A percentile compares a stretch with the other conserved stretches of the same genome.
These are phyloP conservation scores for Indicator indicator DNA, from an alignment of 2,113 vertebrate species.

Conservation along the genomic window DNA sequence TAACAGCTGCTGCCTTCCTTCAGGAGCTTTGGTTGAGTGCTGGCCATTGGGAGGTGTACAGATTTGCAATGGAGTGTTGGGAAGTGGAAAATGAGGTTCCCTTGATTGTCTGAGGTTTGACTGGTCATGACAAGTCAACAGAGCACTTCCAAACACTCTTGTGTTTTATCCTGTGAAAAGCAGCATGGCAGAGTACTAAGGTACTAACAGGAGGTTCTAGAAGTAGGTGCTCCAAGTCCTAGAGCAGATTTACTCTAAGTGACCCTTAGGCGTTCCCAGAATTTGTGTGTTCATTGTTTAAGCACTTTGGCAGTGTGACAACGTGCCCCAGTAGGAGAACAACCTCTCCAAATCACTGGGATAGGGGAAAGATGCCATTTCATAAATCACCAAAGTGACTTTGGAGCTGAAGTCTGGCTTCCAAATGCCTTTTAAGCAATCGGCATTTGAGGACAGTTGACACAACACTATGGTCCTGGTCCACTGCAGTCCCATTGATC, in stretches of 20 bases:
- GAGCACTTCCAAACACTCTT: accelerated
- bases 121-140: not conserved
- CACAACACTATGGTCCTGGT: no score
- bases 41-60: not conserved
- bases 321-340: accelerated
- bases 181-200: not conserved
- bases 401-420: not conserved
- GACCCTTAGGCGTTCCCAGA: not conserved
- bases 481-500: not conserved
- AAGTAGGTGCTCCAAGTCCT: not conserved
- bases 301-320: accelerated
- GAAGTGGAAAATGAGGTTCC: not conserved
- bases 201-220: not conserved
- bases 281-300: not conserved
- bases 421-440: not conserved
- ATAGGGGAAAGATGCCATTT: not conserved
- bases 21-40: not conserved
- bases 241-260: not conserved
- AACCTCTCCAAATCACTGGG: not conserved
- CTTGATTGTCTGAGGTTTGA: not conserved
- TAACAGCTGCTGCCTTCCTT: not conserved
- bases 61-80: not conserved
- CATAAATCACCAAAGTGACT: not conserved
- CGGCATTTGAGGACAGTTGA: accelerated
- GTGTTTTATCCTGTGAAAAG: not conserved